Base-by-base conservation (phyloP, 2,113 vertebrate species). In the Pluvianellus socialis region DNA sequence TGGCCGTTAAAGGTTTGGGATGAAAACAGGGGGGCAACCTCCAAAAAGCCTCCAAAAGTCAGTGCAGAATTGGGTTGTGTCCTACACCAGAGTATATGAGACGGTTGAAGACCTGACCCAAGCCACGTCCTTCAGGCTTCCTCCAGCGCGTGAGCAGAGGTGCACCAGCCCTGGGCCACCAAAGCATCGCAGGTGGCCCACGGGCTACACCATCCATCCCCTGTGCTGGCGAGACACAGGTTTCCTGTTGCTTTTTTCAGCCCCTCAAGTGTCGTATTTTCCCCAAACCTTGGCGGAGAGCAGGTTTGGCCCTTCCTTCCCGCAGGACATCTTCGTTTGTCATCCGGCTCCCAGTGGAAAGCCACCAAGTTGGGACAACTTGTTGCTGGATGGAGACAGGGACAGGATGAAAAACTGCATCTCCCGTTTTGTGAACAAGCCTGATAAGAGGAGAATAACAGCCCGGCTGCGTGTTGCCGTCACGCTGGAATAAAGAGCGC, bases 1-100 rank as follows among this genome's bases (percentile, higher is more conserved):
- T 1, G 0, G 52, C 10, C 0, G 0, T 66, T 61, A 22, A 67
- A 56, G 23, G 14, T 50, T 58, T 74, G 91, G 65, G 56, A 6
- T 38, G 38, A 42, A 66, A 67, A 70, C 16, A 30, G 6, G 0
- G 9, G 22, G 6, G 8, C n/a, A 49, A 2, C 42, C 30, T 58
- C 53, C 40, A 15, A 7, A 49, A 23, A 26, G 19, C 40, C 40
- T 65, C 26, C 62, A 32, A 9, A 21, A 35, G 22, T 21, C 23
- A 71, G 27, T 44, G 35, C 75, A 49, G 80, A 33, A 14, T 1
- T 32, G 45, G 30, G 14, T 14, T 73, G 55, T 55, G 20, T 45
- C 82, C 32, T 53, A 1, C 28, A 9, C 40, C 30, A 19, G 67
- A 21, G 27, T 16, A 2, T 19, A 27, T 1, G 4, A 53, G 74